Base-by-base conservation (phyloP, 2,113 vertebrate genomes). In the Tonatia bakeri region DNA sequence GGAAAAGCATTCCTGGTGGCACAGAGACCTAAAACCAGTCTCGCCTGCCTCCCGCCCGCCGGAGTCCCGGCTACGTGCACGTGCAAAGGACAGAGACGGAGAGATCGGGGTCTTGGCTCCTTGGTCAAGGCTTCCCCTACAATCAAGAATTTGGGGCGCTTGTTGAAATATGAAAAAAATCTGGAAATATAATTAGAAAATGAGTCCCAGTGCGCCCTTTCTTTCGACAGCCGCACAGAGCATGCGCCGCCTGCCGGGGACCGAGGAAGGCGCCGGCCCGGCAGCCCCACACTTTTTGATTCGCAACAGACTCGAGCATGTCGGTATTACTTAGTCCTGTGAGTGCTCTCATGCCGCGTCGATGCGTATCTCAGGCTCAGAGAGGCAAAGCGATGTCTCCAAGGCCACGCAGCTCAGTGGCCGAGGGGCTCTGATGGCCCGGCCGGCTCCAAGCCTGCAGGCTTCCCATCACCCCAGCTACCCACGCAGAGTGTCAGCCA, bases 121-220 rank as follows among this genome's bases (percentile, higher is more conserved):
- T 52, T 67, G 52, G 33, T 56, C 40, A 47, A 91, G 56, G 5
- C 16, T 92, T 93, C 83, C 79, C 64, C 82, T 50, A 59, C 8
- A 56, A 19, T 26, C 16, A 64, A 61, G 33, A 72, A 40, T 77
- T 65, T 81, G 61, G 67, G 61, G 79, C 22, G 31, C 5, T 81
- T 94, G 72, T 91, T 94, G 61, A 96, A 79, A 85, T 26, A 9
- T 31, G 26, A 85, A 73, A 82, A 90, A 40, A 36, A 33, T 38
- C 75, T 70, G 28, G 67, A 92, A 90, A 88, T 81, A 54, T 7
- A 52, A 43, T 54, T 80, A 14, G 45, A 3, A 87, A 91, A 65
- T 31, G 87, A 87, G 40, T 22, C 3, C 19, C 1, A 9, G 54
- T 1, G 22, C 11, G 36, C 16, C 26, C 2, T 73, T 50, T 79